Evolutionary conservation across 2,113 vertebrate species (phyloP), one percentile per base, ranked within the genome.

Genomic region (Helogale parvula): DNA sequence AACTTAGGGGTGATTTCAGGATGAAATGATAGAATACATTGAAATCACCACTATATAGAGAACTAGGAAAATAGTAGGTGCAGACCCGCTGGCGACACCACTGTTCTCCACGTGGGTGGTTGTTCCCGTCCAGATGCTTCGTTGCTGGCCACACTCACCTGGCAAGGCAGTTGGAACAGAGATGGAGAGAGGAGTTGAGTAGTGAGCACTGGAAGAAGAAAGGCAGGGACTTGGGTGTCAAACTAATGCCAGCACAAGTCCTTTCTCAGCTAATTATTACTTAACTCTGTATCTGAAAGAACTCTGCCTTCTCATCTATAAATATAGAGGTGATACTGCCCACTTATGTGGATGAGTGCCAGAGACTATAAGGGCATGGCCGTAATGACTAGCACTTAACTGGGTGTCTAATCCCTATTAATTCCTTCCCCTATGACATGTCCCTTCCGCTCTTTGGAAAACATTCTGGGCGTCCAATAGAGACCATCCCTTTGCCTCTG

Each of bases 211-310:
- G 19, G 50, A 15, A 0, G 25, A 9, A 52, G 25, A 54, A 14
- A 10, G 41, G 47, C 25, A 31, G 57, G 35, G 81, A 7, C 31
- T 5, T 23, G 8, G 35, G 45, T 92, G 35, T 60, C 88, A 19
- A n/a, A n/a, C 52, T 54, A 31, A 2, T 9, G 27, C 25, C 1
- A 16, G 63, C 52, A 9, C 66, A 76, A 0, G 66, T 71, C 33
- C 65, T 87, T 74, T 50, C 89, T 76, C 17, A 1, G 35, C 65
- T 93, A 65, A 57, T 97, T 33, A 91, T 65, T 88, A 93, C 52
- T 50, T 76, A 45, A 82, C 35, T 83, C 52, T 72, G 77, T 81
- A 77, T 86, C 96, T 82, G 35, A 19, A 90, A 85, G 83, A 82
- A 80, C 89, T 93, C 21, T 3, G 82, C 77, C 71, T 57, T 84